Conservation (phyloP, 2,888 invertebrate genomes). For the Drosophila colorata region DNA sequence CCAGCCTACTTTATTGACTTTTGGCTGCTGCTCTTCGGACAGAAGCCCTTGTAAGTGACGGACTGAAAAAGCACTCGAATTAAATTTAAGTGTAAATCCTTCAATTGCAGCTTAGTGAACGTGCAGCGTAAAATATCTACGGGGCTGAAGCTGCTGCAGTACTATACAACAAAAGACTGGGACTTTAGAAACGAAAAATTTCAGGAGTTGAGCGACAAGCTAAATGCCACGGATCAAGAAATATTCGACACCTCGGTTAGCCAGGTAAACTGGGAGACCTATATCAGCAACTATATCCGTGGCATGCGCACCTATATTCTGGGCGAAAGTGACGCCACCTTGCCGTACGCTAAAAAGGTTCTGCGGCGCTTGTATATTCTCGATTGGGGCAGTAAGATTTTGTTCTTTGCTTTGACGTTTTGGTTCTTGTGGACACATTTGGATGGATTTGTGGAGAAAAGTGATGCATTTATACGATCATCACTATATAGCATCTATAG, state of each 20-base stretch:
- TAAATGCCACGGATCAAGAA: conserved; percentile 87
- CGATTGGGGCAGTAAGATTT: conserved; percentile 84
- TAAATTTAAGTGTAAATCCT: not conserved
- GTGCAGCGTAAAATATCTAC: conserved; percentile 87
- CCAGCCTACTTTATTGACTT: conserved; percentile 93
- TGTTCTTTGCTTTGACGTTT: conserved; percentile 76
- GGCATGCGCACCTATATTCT: conserved; percentile 94
- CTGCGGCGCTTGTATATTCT: conserved; percentile 86
- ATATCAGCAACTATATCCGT: conserved; percentile 90
- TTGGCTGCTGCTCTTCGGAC: conserved; percentile 88
- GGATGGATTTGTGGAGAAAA: conserved; percentile 77
- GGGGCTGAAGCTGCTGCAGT: conserved; percentile 89
- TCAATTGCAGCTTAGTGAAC: conserved; percentile 86
- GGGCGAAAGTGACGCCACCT: conserved; percentile 91
- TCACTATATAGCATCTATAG: conserved; percentile 62
- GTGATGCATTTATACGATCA: conserved; percentile 74
- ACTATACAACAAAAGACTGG: conserved; percentile 93
- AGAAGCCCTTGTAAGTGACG: conserved; percentile 91
- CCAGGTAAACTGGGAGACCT: conserved; percentile 88
- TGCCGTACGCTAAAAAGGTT: conserved; percentile 88
- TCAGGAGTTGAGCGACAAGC: conserved; percentile 86
- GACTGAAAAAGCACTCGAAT: not conserved
- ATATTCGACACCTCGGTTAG: conserved; percentile 87
- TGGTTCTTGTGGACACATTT: conserved; percentile 84
- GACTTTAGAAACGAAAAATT: conserved; percentile 89